A percentile compares a stretch with the other conserved stretches of the same genome.
These are phyloP conservation scores for Chlamydotis undulata DNA, from an alignment of 2,113 vertebrate species.

Conservation along the genomic window DNA sequence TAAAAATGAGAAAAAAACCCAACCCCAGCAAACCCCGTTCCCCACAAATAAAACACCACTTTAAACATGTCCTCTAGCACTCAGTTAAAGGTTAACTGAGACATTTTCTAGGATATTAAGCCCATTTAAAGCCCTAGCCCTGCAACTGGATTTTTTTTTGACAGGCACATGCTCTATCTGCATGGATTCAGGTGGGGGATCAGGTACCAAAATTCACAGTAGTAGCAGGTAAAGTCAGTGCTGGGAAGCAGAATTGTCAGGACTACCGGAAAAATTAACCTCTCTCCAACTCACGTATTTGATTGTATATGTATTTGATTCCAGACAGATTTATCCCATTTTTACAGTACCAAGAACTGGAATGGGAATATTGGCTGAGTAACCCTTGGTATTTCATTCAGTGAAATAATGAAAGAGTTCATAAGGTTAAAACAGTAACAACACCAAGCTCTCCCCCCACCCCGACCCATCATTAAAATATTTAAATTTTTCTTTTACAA, in stretches of 20 bases:
- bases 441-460: neutral
- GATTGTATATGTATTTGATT: neutral
- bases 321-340: neutral
- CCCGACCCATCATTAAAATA: conserved; percentile 11
- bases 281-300: conserved; percentile 1
- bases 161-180: conserved; percentile 37
- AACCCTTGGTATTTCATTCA: conserved; percentile 19
- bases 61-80: conserved; percentile 16
- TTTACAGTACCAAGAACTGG: conserved; percentile 40
- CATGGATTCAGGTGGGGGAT: conserved; percentile 40
- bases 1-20: neutral
- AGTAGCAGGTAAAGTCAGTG: conserved; percentile 65
- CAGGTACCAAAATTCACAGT: conserved; percentile 74
- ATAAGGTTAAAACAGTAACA: conserved; percentile 32
- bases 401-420: conserved; percentile 7
- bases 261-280: conserved; percentile 31
- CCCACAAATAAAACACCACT: conserved; percentile 28
- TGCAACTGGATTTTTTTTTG: neutral
- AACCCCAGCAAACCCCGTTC: neutral
- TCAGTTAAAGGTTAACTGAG: conserved; percentile 42
- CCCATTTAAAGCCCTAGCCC: conserved; percentile 25
- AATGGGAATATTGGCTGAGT: neutral
- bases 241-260: conserved; percentile 44
- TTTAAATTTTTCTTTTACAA: conserved; percentile 37
- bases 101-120: conserved; percentile 5